phyloP scores from a whole-genome alignment of 2,113 vertebrate genomes.

The Beaufortia kweichowensis region DNA sequence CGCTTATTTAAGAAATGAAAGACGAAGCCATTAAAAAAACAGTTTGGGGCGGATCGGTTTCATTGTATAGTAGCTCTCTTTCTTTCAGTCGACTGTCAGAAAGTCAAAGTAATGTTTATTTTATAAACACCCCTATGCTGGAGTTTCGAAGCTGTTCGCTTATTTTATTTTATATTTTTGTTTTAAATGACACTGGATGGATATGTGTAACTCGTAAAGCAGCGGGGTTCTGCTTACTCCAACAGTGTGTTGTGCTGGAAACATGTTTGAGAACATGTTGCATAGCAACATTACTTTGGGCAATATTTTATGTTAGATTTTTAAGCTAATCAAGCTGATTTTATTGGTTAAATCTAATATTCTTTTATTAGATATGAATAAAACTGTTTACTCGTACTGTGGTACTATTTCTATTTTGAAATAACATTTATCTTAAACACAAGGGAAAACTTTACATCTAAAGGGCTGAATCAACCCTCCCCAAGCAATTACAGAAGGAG shows the following conservation, averaged over 20 bases:
- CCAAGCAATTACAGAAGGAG: conserved; percentile 22
- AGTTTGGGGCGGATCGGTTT: conserved; percentile 17
- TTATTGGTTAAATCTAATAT: conserved; percentile 23
- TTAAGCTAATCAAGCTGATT: conserved; percentile 13
- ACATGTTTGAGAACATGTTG: background rate
- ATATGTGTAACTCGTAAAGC: conserved; percentile 15
- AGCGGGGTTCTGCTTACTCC: conserved; percentile 49
- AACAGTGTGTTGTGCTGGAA: conserved; percentile 7
- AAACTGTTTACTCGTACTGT: conserved; percentile 1
- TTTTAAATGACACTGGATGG: conserved; percentile 8
- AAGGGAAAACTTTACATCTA: conserved; percentile 2
- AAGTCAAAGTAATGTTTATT: conserved; percentile 44
- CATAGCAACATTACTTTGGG: background rate
- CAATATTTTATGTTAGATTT: background rate
- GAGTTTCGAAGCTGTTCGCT: conserved; percentile 10
- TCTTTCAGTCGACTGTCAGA: conserved; percentile 8
- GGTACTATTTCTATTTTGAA: conserved; percentile 9
- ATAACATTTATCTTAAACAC: background rate
- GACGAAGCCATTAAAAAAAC: conserved; percentile 32
- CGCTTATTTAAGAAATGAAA: conserved; percentile 53
- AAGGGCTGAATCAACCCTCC: conserved; percentile 46
- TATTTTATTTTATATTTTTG: conserved; percentile 18
- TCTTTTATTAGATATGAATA: conserved; percentile 24
- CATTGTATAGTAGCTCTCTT: conserved; percentile 23
- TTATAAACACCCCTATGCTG: conserved; percentile 44